Conservation (phyloP, 2,113 vertebrate genomes). For the Rostratula benghalensis region DNA sequence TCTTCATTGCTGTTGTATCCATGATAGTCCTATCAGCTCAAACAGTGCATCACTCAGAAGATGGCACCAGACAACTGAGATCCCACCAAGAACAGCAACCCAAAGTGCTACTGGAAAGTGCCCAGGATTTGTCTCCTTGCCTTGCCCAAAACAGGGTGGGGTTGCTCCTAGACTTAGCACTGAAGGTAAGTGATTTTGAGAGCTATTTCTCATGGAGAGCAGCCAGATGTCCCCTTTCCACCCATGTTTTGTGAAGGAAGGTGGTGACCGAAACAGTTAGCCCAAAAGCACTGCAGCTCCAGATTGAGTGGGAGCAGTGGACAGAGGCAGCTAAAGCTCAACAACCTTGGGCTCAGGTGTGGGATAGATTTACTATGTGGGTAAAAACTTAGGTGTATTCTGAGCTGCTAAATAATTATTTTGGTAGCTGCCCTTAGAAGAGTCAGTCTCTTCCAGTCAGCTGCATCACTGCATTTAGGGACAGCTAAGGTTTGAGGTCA, state of each 20-base stretch:
- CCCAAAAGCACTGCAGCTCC: not conserved
- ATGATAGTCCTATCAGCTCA: not conserved
- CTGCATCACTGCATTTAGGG: not conserved
- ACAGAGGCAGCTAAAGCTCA: not conserved
- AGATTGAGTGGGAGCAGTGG: not conserved
- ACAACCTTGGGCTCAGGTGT: not conserved
- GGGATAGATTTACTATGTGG: not conserved
- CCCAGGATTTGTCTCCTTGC: not conserved
- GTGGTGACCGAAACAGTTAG: not conserved
- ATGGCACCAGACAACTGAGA: not conserved
- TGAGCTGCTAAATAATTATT: not conserved
- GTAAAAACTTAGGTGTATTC: not conserved
- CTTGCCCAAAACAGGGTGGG: not conserved
- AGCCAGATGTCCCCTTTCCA: not conserved
- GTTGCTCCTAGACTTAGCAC: not conserved
- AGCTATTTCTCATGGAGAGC: not conserved
- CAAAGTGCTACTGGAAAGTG: not conserved
- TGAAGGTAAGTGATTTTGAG: not conserved
- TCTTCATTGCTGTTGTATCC: accelerated
- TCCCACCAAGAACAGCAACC: not conserved
- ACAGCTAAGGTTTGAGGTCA: not conserved
- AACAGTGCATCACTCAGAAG: not conserved
- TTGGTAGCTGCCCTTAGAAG: not conserved
- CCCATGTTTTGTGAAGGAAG: not conserved
- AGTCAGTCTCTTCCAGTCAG: not conserved